phyloP scores from a whole-genome alignment of 2,113 vertebrate genomes.

The Ptilorrhoa leucosticta region DNA sequence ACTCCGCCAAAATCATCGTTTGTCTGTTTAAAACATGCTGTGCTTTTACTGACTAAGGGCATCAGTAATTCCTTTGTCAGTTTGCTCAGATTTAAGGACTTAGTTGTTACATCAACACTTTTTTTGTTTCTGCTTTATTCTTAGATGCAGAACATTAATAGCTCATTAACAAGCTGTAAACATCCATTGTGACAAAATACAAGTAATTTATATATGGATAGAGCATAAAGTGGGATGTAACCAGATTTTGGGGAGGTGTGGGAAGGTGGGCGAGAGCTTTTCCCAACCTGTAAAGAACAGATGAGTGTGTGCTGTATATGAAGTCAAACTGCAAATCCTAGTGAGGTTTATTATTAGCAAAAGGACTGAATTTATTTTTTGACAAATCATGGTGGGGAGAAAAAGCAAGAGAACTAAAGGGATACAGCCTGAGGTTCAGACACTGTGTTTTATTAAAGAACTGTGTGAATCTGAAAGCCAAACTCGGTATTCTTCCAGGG shows the following conservation, averaged over 20 bases:
- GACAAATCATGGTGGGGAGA: not conserved
- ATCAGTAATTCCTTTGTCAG: not conserved
- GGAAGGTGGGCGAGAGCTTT: not conserved
- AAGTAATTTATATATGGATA: not conserved
- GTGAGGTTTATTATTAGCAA: conserved; percentile 26
- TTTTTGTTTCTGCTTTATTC: not conserved
- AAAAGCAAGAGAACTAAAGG: not conserved
- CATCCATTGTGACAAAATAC: not conserved
- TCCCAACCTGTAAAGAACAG: conserved; percentile 7
- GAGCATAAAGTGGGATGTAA: not conserved
- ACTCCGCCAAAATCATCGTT: not conserved
- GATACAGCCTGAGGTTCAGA: not conserved
- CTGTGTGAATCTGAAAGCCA: not conserved
- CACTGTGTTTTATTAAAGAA: not conserved
- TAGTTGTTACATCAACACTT: not conserved
- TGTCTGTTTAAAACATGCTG: not conserved
- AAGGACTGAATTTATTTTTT: not conserved
- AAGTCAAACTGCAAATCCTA: not conserved
- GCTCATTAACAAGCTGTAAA: not conserved
- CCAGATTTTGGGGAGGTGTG: conserved; percentile 36
- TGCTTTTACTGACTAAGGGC: not conserved
- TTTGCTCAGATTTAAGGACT: not conserved
- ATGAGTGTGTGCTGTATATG: not conserved
- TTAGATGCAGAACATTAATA: not conserved
- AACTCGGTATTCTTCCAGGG: not conserved